Evolutionary conservation across 2,113 vertebrate species (phyloP), one percentile per base, ranked within the genome.

Genomic region (Cyprinodon brontotheroides): DNA sequence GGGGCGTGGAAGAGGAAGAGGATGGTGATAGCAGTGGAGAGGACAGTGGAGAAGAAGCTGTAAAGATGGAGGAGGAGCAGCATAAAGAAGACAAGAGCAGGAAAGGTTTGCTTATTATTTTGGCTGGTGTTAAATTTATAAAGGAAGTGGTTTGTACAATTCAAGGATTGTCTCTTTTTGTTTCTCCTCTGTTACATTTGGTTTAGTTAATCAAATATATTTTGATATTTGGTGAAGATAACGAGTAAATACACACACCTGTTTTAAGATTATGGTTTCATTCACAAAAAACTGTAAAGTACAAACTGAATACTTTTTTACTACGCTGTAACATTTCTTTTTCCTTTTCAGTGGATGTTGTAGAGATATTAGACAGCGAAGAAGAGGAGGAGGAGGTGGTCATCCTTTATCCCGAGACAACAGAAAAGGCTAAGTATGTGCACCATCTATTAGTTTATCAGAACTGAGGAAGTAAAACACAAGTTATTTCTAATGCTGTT

Each of bases 341-440:
- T 2, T 45, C 43, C 29, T 29, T 77, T 84, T 7, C 53, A 96
- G 96, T 74, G 86, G 94, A 96, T n/a, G 91, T 96, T 50, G 94
- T 97, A 37, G 88, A 97, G 3, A 89, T 99, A 75, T 97, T 97
- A 0, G 97, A 98, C 86, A 99, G 95, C 2, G 98, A 99, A 86
- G 98, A 99, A 70, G 98, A 99, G 66, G 97, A 98, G 12, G 98
- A 99, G 65, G 97, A 98, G 12, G 95, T 97, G 64, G 85, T 99
- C 72, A 95, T 99, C 82, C 92, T 99, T 69, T 92, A 97, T 20
- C 93, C 95, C 9, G 92, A 95, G 74, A 82, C 84, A 22, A 8
- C 82, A 67, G 79, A 78, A 37, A 92, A 88, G 85, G 87, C 86
- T 50, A 95, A 94, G 96, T 97, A 92, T 93, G 72, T 15, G 12